phyloP scores from a whole-genome alignment of 1,140 invertebrate genomes.

The Scylla paramamosain region DNA sequence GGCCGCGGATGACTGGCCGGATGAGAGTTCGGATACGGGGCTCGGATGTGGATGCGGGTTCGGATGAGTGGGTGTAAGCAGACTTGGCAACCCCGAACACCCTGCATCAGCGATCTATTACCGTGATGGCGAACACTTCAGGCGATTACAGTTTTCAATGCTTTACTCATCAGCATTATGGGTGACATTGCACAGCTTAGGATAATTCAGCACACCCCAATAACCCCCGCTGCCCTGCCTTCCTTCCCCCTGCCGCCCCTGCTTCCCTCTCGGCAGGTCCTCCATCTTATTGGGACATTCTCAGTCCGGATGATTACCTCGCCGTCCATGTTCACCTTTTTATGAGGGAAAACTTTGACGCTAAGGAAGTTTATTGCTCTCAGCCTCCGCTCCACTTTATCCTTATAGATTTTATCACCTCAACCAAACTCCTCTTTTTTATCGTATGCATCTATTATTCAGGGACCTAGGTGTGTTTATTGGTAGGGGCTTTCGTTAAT shows the following conservation, averaged over 20 bases:
- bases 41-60: not conserved
- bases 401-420: not conserved
- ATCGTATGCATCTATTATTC: too few species aligned
- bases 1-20: not conserved
- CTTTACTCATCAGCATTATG: conserved; percentile 46
- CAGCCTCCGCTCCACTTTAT: not conserved
- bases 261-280: not conserved
- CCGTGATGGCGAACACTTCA: conserved; percentile 45
- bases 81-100: not conserved
- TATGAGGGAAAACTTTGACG: not conserved
- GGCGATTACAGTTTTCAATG: conserved; percentile 50
- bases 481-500: too few species aligned
- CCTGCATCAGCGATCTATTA: conserved; percentile 36
- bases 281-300: conserved; percentile 17
- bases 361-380: not conserved
- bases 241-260: not conserved
- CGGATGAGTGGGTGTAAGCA: not conserved
- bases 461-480: too few species aligned
- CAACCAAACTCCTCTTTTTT: not conserved
- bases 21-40: not conserved
- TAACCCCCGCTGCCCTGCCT: not conserved
- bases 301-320: not conserved
- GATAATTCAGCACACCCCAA: not conserved
- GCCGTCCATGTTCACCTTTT: conserved; percentile 8
- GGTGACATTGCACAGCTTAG: conserved; percentile 48